Percentiles rank a stretch among this genome's conserved stretches.
Conservation (phyloP, 2,888 invertebrate genomes). For the Calliphora vomitoria region DNA sequence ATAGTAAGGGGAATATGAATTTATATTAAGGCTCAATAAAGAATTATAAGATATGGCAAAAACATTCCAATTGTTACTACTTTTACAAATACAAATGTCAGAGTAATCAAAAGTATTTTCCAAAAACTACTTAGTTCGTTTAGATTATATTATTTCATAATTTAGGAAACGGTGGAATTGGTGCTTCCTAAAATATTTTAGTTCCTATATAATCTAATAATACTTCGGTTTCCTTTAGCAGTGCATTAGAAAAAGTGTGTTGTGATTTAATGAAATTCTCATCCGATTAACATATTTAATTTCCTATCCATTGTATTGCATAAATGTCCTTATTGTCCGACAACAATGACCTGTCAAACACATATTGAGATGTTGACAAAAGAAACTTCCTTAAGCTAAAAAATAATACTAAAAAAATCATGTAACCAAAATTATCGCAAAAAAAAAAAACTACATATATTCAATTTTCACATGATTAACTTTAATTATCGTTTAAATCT, state of each 20-base stretch:
- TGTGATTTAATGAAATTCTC: slow-evolving; percentile 56
- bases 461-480: slow-evolving; percentile 79
- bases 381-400: slow-evolving; percentile 29
- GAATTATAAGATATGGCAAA: no score
- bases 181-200: no score
- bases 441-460: slow-evolving; percentile 54
- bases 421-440: slow-evolving; percentile 29
- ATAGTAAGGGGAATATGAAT: no score
- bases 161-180: no score
- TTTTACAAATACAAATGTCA: no score
- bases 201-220: no score
- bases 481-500: slow-evolving; percentile 79
- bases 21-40: no score
- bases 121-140: no score
- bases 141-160: no score
- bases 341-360: slow-evolving; percentile 63
- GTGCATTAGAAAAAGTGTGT: not conserved
- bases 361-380: slow-evolving; percentile 32
- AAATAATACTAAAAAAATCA: slow-evolving; percentile 4
- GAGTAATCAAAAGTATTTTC: no score
- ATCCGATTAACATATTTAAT: slow-evolving; percentile 72
- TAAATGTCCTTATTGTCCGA: slow-evolving; percentile 36
- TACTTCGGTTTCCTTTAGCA: no score
- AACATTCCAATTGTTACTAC: no score
- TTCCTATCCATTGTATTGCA: slow-evolving; percentile 60